Conservation (phyloP, 2,888 invertebrate species). For the Bellardia pandia region DNA sequence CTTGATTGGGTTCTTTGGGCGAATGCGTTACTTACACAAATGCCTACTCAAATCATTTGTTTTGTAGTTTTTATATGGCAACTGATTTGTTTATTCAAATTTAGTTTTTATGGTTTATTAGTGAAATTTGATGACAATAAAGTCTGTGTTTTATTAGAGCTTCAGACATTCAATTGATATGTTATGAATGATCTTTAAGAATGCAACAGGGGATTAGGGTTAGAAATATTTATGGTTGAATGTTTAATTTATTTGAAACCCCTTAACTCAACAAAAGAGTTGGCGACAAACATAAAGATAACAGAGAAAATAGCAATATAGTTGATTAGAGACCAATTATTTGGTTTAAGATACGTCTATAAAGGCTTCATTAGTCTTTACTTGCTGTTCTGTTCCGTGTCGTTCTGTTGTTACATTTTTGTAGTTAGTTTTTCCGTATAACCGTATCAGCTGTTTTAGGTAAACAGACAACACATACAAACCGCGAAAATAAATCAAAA, state of each 20-base stretch:
- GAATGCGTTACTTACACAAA: not conserved
- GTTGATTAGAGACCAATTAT: no score
- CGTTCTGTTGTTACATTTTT: no score
- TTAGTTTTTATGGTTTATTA: conserved; percentile 25
- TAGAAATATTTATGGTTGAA: not conserved
- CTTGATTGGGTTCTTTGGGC: not conserved
- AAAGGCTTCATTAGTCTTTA: no score
- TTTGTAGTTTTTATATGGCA: conserved; percentile 24
- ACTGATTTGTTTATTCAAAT: conserved; percentile 57
- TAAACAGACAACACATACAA: no score
- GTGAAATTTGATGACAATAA: conserved; percentile 31
- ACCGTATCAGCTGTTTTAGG: no score
- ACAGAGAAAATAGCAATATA: not conserved
- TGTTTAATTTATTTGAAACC: not conserved
- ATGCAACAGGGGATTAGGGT: not conserved
- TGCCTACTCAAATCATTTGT: not conserved
- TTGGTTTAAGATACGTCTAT: no score
- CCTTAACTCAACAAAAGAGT: not conserved
- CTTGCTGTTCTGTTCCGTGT: no score
- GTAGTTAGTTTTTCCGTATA: no score
- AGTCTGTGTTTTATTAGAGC: conserved; percentile 5
- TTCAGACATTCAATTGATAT: conserved; percentile 27
- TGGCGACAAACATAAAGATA: not conserved
- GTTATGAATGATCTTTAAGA: not conserved
- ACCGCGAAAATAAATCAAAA: no score